phyloP scores from a whole-genome alignment of 2,113 vertebrate species.

The Dasyornis broadbenti region DNA sequence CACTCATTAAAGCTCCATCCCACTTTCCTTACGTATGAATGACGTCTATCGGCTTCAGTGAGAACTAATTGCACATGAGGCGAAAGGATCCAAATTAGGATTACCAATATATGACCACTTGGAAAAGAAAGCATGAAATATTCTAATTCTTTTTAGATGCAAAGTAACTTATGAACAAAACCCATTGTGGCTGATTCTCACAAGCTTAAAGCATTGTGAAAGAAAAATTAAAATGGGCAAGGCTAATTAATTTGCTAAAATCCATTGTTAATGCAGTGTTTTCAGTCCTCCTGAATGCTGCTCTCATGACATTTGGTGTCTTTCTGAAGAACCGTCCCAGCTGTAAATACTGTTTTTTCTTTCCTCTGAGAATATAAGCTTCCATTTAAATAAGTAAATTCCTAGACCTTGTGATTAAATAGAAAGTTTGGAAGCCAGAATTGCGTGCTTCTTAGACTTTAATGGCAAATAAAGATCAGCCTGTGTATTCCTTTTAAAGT shows the following conservation, averaged over 20 bases:
- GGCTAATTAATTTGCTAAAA: constrained; percentile 61
- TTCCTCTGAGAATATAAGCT: background rate
- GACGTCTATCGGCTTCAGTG: background rate
- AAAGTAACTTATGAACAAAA: constrained; percentile 51
- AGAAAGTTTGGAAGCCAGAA: background rate
- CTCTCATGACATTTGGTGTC: constrained; percentile 42
- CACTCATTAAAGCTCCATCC: constrained; percentile 33
- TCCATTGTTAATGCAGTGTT: constrained; percentile 36
- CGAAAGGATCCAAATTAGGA: constrained; percentile 36
- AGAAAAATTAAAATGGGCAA: constrained; percentile 47
- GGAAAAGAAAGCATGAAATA: constrained; percentile 53
- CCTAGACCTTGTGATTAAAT: background rate
- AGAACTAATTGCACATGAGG: constrained; percentile 34
- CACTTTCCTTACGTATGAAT: constrained; percentile 16
- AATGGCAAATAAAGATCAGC: background rate
- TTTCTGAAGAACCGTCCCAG: constrained; percentile 37
- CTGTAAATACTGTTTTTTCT: constrained; percentile 22
- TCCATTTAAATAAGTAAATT: constrained; percentile 18
- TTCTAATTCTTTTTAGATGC: constrained; percentile 54
- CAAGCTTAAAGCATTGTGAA: constrained; percentile 41
- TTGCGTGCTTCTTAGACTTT: background rate
- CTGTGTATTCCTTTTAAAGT: background rate
- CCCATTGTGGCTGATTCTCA: constrained; percentile 34
- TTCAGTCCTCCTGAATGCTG: constrained; percentile 37
- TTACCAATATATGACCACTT: constrained; percentile 20